Conservation (phyloP, 2,888 invertebrate species). For the Myopa testacea region DNA sequence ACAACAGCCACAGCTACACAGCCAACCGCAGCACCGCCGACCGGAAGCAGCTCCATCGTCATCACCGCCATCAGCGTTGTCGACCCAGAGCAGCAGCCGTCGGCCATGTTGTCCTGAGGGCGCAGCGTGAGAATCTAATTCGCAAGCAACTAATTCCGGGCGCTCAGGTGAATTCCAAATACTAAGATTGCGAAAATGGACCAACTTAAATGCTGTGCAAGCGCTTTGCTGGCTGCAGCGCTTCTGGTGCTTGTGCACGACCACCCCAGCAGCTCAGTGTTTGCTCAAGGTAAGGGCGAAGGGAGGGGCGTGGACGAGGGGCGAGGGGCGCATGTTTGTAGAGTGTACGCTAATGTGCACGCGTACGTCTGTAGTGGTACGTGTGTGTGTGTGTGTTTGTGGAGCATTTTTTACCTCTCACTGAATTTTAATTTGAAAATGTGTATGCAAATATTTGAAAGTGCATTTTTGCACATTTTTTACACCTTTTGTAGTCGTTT, state of each 20-base stretch:
- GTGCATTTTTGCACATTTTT: conserved; percentile 37
- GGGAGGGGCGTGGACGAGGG: conserved; percentile 19
- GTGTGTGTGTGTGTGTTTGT: conserved; percentile 19
- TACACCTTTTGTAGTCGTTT: conserved; percentile 28
- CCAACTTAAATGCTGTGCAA: conserved; percentile 49
- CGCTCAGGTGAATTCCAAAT: conserved; percentile 44
- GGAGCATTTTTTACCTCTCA: conserved; percentile 32
- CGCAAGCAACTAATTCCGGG: conserved; percentile 37
- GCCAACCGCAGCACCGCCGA: conserved; percentile 34
- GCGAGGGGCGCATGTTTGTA: conserved; percentile 13
- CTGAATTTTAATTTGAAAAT: conserved; percentile 48
- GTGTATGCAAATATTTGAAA: conserved; percentile 46
- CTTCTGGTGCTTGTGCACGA: conserved; percentile 51
- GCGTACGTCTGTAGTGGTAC: not conserved
- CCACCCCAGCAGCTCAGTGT: conserved; percentile 47
- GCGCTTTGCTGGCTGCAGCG: conserved; percentile 52
- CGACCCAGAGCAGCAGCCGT: not conserved
- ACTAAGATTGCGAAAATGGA: conserved; percentile 54
- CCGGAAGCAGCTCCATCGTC: conserved; percentile 34
- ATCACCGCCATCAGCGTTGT: not conserved
- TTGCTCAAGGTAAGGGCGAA: conserved; percentile 56
- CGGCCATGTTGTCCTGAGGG: conserved; percentile 24
- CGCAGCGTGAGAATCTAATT: conserved; percentile 34
- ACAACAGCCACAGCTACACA: conserved; percentile 41
- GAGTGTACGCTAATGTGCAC: conserved; percentile 5